Evolutionary conservation across 2,113 vertebrate genomes (phyloP).

Genomic region (Percina caprodes): DNA sequence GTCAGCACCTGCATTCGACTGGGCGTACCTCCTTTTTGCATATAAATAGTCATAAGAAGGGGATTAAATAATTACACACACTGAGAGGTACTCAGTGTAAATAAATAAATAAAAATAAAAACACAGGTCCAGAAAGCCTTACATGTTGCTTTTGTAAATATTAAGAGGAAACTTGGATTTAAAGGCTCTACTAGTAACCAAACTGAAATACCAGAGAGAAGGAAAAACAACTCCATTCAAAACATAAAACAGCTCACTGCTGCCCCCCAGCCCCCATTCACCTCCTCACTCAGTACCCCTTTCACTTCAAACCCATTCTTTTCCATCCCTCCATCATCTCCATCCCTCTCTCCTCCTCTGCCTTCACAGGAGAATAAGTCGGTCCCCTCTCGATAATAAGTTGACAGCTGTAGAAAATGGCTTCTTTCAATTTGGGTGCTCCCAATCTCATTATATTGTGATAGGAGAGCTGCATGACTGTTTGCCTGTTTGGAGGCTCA

Average conservation of each 20-base stretch:
- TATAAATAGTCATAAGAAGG: slow-evolving; percentile 43
- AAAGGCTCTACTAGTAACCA: slow-evolving; percentile 58
- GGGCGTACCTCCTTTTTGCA: slow-evolving; percentile 20
- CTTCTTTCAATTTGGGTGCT: slow-evolving; percentile 82
- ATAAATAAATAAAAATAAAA: neutral
- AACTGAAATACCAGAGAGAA: slow-evolving; percentile 48
- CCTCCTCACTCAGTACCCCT: slow-evolving; percentile 39
- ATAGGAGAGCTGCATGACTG: slow-evolving; percentile 73
- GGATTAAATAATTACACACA: slow-evolving; percentile 36
- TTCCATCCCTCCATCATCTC: slow-evolving; percentile 61
- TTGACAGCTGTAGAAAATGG: slow-evolving; percentile 88
- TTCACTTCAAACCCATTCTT: slow-evolving; percentile 52
- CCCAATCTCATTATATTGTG: slow-evolving; percentile 83
- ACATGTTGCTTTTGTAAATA: slow-evolving; percentile 50
- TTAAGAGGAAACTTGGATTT: slow-evolving; percentile 51
- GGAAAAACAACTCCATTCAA: slow-evolving; percentile 66
- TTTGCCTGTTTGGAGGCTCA: slow-evolving; percentile 70
- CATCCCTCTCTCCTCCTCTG: slow-evolving; percentile 44
- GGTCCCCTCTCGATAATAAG: slow-evolving; percentile 77
- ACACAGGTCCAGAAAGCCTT: slow-evolving; percentile 29
- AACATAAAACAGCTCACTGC: slow-evolving; percentile 74
- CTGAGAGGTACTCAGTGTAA: slow-evolving; percentile 11
- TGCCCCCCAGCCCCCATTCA: slow-evolving; percentile 24
- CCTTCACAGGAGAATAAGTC: slow-evolving; percentile 74
- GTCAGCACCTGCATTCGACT: slow-evolving; percentile 1